A percentile compares a stretch with the other conserved stretches of the same genome.
These are phyloP conservation scores for Crotalus tigris DNA, from an alignment of 2,113 vertebrate genomes.

Conservation along the genomic window DNA sequence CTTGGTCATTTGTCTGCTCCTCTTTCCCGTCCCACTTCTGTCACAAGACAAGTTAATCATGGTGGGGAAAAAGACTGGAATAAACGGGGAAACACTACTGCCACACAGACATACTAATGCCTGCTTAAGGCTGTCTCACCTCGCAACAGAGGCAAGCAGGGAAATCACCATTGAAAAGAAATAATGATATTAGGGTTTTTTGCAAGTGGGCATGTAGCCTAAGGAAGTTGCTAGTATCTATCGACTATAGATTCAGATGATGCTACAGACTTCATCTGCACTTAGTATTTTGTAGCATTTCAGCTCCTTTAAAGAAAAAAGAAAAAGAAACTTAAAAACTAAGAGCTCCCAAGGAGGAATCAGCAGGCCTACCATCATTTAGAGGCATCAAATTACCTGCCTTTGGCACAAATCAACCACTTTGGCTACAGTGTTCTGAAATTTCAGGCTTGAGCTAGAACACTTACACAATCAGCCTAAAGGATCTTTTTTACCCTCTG, in stretches of 20 bases:
- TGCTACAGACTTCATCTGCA: neutral
- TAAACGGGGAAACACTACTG: neutral
- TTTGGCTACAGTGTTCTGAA: neutral
- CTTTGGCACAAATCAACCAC: neutral
- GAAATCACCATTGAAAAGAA: neutral
- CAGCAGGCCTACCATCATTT: neutral
- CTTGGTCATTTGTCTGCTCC: neutral
- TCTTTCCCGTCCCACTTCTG: neutral
- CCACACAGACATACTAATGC: neutral
- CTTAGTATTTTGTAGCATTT: neutral
- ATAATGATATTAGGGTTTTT: neutral
- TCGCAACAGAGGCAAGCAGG: neutral
- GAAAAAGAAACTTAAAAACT: neutral
- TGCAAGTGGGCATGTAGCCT: neutral
- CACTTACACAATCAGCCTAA: neutral
- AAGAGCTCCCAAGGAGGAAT: neutral
- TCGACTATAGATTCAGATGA: neutral
- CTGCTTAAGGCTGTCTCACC: neutral
- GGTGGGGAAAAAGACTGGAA: neutral
- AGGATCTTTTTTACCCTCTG: neutral
- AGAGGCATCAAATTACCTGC: neutral
- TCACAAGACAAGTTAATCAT: neutral
- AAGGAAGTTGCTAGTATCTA: neutral
- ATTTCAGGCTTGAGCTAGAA: neutral
- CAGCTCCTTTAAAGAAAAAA: neutral